Base-by-base conservation (phyloP, 2,888 invertebrate genomes). In the Drosophila glabriapex region DNA sequence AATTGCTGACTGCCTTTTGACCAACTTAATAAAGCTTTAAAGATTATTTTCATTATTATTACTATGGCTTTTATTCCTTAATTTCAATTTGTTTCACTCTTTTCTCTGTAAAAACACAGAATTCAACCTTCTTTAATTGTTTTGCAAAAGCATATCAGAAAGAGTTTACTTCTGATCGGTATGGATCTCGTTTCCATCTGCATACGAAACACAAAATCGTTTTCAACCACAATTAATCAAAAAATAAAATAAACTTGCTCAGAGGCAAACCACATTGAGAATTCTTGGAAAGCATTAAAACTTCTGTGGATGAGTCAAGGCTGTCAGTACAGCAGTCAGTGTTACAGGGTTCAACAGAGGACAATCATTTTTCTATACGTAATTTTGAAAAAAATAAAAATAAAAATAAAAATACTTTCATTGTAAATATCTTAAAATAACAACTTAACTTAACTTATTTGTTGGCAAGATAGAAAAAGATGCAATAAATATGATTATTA, bases 191-290 rank as follows among this genome's bases (percentile, higher is more conserved):
- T 74, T 70, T 72, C 61, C 41, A 33, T 16, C 19, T 29, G 39
- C 43, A 62, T 28, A 71, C 52, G 43, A 52, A 68, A 52, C 58
- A 41, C 39, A 58, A 64, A 46, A 63, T 22, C 55, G 9, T 60
- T 69, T 54, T 35, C 31, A 67, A 35, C 70, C 16, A 78, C 68
- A 80, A 85, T 85, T 83, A 80, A 83, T 88, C 80, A 88, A 76
- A 56, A 62, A 58, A 19, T 52, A 19, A 22, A n/a, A 12, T 53
- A 53, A 73, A 68, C 62, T 68, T 52, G 80, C 62, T 69, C 25
- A 65, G 63, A 71, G 63, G 66, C 82, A 58, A 62, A 73, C 67
- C 43, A 64, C 80, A 70, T 70, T 61, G 28, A 19, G 63, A 41
- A 59, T 88, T 88, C 85, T 83, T 53, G 73, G 83, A 88, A 83